Conservation (phyloP, 2,113 vertebrate species). For the Protobothrops flavoviridis region DNA sequence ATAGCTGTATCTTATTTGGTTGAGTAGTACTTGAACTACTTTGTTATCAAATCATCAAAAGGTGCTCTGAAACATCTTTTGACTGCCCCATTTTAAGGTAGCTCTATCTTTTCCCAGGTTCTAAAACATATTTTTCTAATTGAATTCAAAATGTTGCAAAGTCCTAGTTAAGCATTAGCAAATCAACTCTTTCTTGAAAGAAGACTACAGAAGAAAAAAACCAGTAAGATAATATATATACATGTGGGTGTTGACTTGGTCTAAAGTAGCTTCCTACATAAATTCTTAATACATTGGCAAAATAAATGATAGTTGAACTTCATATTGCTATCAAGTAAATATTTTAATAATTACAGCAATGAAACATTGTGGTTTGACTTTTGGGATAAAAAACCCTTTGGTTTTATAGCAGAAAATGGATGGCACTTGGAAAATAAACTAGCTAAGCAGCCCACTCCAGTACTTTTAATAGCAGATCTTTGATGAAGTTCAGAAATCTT, state of each 20-base stretch:
- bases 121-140: background rate
- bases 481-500: conserved; percentile 44
- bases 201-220: background rate
- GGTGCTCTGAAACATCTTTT: background rate
- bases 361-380: conserved; percentile 23
- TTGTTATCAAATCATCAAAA: background rate
- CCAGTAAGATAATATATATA: background rate
- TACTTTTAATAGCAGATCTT: conserved; percentile 4
- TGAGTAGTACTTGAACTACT: background rate
- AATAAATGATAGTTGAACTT: background rate
- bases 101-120: background rate
- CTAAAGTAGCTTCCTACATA: background rate
- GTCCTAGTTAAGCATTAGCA: background rate
- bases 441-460: conserved; percentile 7
- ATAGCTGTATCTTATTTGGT: background rate
- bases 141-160: background rate
- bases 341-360: conserved; percentile 4
- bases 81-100: background rate
- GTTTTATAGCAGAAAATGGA: background rate
- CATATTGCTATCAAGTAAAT: background rate
- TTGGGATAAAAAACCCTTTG: conserved; percentile 3
- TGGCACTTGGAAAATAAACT: background rate
- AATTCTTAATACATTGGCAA: background rate
- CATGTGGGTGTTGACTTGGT: background rate
- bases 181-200: background rate